These are phyloP conservation scores for Anguilla megastoma DNA, from an alignment of 2,797 vertebrate genomes.

Conservation along the genomic window DNA sequence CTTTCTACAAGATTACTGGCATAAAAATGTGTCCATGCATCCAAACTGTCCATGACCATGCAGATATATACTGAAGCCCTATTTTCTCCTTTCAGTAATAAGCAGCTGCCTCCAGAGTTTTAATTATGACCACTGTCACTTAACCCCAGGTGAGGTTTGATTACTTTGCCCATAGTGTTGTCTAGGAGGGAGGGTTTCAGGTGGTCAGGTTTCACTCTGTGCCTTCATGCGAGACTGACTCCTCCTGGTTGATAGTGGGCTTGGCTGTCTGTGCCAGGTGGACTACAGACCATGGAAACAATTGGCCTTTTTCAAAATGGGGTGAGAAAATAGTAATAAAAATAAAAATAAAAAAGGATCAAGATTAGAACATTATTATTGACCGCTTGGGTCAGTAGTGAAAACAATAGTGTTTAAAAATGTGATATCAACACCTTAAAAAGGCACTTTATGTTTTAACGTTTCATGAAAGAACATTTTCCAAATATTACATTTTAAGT, in stretches of 20 bases:
- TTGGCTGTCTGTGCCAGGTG: background rate
- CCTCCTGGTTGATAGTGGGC: background rate
- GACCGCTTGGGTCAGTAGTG: background rate
- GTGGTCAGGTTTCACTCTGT: too few species aligned
- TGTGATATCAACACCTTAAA: background rate
- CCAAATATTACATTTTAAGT: background rate
- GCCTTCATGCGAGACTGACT: background rate
- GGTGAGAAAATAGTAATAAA: background rate
- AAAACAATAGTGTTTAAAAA: background rate
- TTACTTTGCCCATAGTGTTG: background rate
- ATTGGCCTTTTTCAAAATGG: too few species aligned
- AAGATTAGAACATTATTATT: too few species aligned
- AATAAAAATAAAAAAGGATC: too few species aligned
- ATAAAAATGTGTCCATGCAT: background rate
- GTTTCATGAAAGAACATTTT: background rate
- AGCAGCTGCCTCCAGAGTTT: constrained; percentile 35
- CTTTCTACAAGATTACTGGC: background rate
- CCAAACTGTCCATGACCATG: background rate
- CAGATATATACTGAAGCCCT: background rate
- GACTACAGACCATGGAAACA: too few species aligned
- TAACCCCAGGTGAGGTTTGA: constrained; percentile 57
- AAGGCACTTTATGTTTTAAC: too few species aligned
- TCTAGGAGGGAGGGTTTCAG: too few species aligned
- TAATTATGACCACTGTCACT: constrained; percentile 51
- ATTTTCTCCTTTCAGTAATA: constrained; percentile 43